phyloP scores from a whole-genome alignment of 2,888 invertebrate species.

The Melitaea athalia region DNA sequence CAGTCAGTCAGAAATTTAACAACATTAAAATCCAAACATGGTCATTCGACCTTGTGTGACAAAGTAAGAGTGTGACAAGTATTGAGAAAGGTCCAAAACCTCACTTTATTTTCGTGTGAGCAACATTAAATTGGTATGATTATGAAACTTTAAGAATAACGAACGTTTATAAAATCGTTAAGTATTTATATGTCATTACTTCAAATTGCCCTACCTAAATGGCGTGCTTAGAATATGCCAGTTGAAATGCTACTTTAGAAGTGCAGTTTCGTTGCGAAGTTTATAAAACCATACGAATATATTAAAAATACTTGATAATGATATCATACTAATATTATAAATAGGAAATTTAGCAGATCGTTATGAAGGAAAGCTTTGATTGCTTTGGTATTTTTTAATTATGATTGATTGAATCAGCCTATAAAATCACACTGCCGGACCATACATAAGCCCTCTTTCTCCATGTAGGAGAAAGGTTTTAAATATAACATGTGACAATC shows the following conservation, averaged over 20 bases:
- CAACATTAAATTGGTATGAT: neutral
- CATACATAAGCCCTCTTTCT: too few relatives aligned
- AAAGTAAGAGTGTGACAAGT: conserved; percentile 1
- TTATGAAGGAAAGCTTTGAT: too few relatives aligned
- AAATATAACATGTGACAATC: too few relatives aligned
- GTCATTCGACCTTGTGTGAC: neutral
- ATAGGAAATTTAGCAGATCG: too few relatives aligned
- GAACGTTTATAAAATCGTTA: conserved; percentile 8
- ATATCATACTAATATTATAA: too few relatives aligned
- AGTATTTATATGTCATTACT: neutral
- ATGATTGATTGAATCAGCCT: too few relatives aligned
- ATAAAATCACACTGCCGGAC: too few relatives aligned
- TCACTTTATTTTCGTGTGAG: conserved; percentile 14
- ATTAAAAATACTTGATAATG: too few relatives aligned
- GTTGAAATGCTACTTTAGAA: neutral
- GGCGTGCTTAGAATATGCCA: neutral
- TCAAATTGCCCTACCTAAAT: neutral
- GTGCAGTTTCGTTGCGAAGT: neutral
- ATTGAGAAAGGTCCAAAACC: conserved; percentile 24
- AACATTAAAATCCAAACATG: conserved; percentile 6
- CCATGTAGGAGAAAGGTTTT: too few relatives aligned
- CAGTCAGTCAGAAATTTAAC: too few relatives aligned
- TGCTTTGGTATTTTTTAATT: too few relatives aligned
- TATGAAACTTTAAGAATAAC: conserved; percentile 2
- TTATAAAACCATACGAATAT: neutral